These are phyloP conservation scores for Drosophila ercepeae DNA, from an alignment of 1,140 invertebrate species.

Conservation along the genomic window DNA sequence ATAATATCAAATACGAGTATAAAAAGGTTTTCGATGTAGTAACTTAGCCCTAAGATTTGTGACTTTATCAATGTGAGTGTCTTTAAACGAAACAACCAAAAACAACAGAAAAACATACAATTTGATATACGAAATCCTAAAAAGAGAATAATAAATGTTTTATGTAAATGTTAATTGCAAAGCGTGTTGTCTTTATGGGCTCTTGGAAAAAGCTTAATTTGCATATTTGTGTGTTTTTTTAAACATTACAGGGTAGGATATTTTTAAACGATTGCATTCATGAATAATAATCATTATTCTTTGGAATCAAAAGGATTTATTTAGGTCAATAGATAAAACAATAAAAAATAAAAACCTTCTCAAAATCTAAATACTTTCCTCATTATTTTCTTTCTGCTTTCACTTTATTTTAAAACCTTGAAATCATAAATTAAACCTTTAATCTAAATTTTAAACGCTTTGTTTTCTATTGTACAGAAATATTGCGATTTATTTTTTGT, in stretches of 20 bases:
- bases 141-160: slow-evolving; percentile 72
- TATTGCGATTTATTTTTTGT: slow-evolving; percentile 74
- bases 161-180: slow-evolving; percentile 72
- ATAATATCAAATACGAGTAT: slow-evolving; percentile 33
- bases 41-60: slow-evolving; percentile 44
- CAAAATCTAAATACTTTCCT: too few species aligned
- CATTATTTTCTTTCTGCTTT: too few species aligned
- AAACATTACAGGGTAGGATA: neutral
- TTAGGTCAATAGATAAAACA: neutral
- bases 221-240: neutral
- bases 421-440: neutral
- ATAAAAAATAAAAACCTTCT: too few species aligned
- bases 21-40: slow-evolving; percentile 27
- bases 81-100: slow-evolving; percentile 57
- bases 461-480: slow-evolving; percentile 63
- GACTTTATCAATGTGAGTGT: slow-evolving; percentile 72
- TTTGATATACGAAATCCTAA: slow-evolving; percentile 46
- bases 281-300: too few species aligned
- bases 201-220: neutral
- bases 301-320: neutral
- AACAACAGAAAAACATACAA: slow-evolving; percentile 11
- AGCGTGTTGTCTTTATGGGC: neutral
- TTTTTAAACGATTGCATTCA: neutral
- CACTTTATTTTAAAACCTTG: too few species aligned
- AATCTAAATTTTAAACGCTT: neutral